phyloP scores from a whole-genome alignment of 2,888 invertebrate genomes.

The Xylota segnis region DNA sequence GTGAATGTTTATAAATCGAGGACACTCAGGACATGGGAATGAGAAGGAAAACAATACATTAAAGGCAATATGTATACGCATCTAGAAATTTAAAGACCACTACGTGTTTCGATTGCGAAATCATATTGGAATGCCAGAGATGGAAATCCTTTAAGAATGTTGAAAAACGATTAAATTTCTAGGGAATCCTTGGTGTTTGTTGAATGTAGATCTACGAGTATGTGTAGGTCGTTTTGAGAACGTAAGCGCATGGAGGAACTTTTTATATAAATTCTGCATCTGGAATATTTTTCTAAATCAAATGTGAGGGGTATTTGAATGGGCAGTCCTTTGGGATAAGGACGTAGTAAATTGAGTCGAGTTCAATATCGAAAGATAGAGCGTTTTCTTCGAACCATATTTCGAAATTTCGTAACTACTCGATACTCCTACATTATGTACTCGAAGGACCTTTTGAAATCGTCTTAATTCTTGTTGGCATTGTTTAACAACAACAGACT shows the following conservation, averaged over 20 bases:
- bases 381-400: no score
- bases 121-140: slow-evolving; percentile 23
- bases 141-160: background rate
- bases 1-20: slow-evolving; percentile 22
- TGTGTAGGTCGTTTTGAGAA: background rate
- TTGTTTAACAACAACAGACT: no score
- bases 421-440: no score
- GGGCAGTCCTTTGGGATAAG: no score
- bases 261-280: no score
- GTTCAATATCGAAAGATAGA: no score
- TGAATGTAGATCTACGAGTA: background rate
- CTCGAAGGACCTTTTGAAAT: no score
- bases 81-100: slow-evolving; percentile 71
- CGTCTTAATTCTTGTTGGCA: no score
- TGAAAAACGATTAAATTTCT: background rate
- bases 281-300: no score
- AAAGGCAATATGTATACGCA: slow-evolving; percentile 74
- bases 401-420: no score
- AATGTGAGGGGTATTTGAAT: no score
- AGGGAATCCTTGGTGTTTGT: background rate
- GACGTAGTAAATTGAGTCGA: no score
- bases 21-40: slow-evolving; percentile 48
- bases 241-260: background rate
- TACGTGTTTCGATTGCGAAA: slow-evolving; percentile 69
- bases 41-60: slow-evolving; percentile 66